A percentile compares a stretch with the other conserved stretches of the same genome.
These are phyloP conservation scores for Micrasema minimum DNA, from an alignment of 1,140 invertebrate genomes.

Conservation along the genomic window DNA sequence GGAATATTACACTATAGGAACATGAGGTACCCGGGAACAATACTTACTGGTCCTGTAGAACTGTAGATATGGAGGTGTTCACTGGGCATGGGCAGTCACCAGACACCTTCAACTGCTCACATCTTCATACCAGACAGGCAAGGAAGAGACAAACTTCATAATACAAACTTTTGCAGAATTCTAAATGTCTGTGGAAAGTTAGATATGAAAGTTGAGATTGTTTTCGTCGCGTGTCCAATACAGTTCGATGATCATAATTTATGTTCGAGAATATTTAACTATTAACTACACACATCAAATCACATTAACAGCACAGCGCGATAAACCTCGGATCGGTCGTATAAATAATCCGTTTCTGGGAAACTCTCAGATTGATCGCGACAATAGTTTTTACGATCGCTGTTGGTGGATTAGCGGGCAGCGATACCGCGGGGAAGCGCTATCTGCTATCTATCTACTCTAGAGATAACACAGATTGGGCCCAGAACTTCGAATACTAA, in stretches of 20 bases:
- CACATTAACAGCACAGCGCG: slow-evolving; percentile 20
- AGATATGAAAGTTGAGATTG: too few species aligned
- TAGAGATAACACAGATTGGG: slow-evolving; percentile 39
- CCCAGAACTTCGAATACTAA: slow-evolving; percentile 22
- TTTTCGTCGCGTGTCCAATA: background rate
- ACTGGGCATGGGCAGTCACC: background rate
- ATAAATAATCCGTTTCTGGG: slow-evolving; percentile 5
- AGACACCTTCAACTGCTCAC: background rate
- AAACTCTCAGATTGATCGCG: slow-evolving; percentile 4
- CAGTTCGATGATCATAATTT: background rate
- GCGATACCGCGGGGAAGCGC: slow-evolving; percentile 3
- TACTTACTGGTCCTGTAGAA: slow-evolving; percentile 10
- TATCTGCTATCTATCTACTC: background rate
- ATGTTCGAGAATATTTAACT: background rate
- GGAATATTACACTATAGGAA: slow-evolving; percentile 9
- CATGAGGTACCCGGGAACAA: background rate
- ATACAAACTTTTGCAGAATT: too few species aligned
- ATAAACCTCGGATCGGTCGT: slow-evolving; percentile 1
- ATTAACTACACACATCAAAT: slow-evolving; percentile 17
- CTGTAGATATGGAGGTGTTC: background rate
- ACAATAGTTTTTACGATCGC: slow-evolving; percentile 13
- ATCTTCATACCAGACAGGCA: slow-evolving; percentile 5
- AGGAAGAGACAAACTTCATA: too few species aligned
- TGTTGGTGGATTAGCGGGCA: background rate
- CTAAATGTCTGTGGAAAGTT: too few species aligned